Conservation (phyloP, 2,113 vertebrate species). For the Entelurus aequoreus region DNA sequence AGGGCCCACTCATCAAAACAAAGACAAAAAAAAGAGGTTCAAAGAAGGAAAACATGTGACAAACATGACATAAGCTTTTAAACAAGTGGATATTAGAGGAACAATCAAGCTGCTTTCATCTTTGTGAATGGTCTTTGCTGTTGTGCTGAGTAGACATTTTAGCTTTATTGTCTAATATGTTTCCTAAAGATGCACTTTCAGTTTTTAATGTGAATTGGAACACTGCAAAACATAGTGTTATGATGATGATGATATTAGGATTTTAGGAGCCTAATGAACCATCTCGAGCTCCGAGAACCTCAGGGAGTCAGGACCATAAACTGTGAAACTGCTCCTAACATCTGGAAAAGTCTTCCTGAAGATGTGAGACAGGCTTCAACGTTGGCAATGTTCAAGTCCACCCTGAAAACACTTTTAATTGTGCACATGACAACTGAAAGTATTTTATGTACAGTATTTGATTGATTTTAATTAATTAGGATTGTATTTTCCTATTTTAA, state of each 20-base stretch:
- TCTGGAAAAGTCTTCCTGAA: too few species aligned
- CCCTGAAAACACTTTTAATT: too few species aligned
- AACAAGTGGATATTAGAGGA: slow-evolving; percentile 8
- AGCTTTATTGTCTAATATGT: background rate
- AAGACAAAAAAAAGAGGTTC: background rate
- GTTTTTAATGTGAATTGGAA: slow-evolving; percentile 8
- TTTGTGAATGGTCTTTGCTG: slow-evolving; percentile 9
- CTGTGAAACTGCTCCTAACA: too few species aligned
- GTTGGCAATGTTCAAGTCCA: too few species aligned
- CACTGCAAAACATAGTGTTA: background rate
- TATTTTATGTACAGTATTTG: too few species aligned
- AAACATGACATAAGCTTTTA: slow-evolving; percentile 28
- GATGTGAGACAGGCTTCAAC: too few species aligned
- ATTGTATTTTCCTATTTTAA: too few species aligned
- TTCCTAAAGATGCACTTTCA: background rate
- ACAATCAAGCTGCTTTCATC: slow-evolving; percentile 14
- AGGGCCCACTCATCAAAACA: background rate
- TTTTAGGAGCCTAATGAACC: background rate
- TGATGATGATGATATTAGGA: background rate
- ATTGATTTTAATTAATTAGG: too few species aligned
- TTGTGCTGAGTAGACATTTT: slow-evolving; percentile 34
- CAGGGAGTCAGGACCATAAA: too few species aligned
- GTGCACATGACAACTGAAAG: too few species aligned
- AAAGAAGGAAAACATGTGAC: background rate
- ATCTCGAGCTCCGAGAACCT: too few species aligned